Conservation (phyloP, 2,113 vertebrate species). For the Lipotes vexillifer region DNA sequence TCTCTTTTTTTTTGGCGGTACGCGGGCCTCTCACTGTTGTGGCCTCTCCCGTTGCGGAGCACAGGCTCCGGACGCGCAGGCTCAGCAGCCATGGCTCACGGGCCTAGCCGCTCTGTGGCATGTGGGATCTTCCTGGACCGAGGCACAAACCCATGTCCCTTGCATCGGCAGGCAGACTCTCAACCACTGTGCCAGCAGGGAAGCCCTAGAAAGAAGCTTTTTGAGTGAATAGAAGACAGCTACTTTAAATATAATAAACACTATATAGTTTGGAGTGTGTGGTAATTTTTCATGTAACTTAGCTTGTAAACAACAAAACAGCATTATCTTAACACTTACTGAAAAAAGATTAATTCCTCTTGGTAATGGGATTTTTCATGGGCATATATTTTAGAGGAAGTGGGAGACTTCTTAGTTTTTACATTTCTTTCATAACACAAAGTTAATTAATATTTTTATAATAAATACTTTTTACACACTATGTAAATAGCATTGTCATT, state of each 20-base stretch:
- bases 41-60: too few species aligned
- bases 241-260: neutral
- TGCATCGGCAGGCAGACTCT: too few species aligned
- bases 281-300: neutral
- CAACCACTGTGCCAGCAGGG: too few species aligned
- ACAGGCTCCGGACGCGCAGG: too few species aligned
- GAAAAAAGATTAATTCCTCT: neutral
- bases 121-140: too few species aligned
- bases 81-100: too few species aligned
- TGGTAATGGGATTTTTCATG: neutral
- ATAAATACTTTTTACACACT: neutral
- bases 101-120: too few species aligned
- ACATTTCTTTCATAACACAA: neutral
- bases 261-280: neutral
- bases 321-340: neutral
- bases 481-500: neutral
- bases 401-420: neutral
- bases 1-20: neutral
- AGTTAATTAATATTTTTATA: neutral
- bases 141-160: too few species aligned
- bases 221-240: neutral
- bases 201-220: too few species aligned
- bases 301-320: neutral
- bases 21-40: too few species aligned
- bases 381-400: neutral